Conservation (phyloP, 2,113 vertebrate species). For the Formicarius rufipectus region DNA sequence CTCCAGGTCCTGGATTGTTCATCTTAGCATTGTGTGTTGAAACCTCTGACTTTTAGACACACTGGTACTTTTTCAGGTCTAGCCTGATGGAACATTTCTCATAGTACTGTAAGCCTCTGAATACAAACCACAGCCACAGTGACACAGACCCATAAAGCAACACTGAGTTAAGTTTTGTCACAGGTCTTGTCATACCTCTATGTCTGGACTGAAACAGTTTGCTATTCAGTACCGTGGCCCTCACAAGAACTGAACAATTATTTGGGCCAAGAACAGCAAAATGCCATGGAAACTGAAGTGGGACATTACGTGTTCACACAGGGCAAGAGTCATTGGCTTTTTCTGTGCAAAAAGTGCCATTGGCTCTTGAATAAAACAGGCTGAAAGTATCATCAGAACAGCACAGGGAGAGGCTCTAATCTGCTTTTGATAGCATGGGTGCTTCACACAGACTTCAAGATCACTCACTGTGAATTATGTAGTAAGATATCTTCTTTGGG, state of each 20-base stretch:
- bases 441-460: background rate
- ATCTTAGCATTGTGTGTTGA: background rate
- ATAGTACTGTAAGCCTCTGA: background rate
- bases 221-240: background rate
- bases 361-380: background rate
- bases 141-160: background rate
- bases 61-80: background rate
- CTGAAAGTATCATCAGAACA: background rate
- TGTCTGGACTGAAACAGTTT: background rate
- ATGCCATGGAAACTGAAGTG: slow-evolving; percentile 8
- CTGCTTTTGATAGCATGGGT: background rate
- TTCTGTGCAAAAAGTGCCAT: background rate
- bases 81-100: background rate
- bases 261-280: slow-evolving; percentile 5
- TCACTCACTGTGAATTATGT: background rate
- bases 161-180: background rate
- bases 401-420: background rate
- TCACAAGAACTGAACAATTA: background rate
- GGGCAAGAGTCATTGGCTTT: background rate
- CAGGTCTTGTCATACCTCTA: accelerated
- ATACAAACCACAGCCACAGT: background rate
- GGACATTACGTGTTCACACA: background rate
- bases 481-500: background rate
- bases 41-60: background rate
- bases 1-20: background rate